These are phyloP conservation scores for Tineola bisselliella DNA, from an alignment of 2,888 invertebrate genomes.

Conservation along the genomic window DNA sequence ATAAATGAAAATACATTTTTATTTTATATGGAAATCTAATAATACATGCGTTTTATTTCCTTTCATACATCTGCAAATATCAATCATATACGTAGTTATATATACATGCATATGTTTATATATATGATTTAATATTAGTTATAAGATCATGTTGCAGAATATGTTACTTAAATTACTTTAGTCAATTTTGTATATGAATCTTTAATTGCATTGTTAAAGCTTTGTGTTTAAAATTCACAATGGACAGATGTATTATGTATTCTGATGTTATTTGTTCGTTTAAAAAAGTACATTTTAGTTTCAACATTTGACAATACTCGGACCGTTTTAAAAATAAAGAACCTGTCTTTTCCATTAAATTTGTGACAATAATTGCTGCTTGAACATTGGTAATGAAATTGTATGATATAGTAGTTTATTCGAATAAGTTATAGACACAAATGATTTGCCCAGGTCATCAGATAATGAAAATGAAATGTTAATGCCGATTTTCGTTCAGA, in stretches of 20 bases:
- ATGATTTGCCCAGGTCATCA: not conserved
- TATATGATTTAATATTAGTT: too few species aligned
- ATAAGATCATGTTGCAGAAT: too few species aligned
- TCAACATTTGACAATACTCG: not conserved
- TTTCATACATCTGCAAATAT: too few species aligned
- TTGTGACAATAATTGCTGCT: constrained; percentile 8
- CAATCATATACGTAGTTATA: too few species aligned
- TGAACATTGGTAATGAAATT: constrained; percentile 1
- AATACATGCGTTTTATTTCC: too few species aligned
- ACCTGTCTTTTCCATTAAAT: not conserved
- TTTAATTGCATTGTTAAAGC: not conserved
- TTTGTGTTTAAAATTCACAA: not conserved
- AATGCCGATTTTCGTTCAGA: constrained; percentile 5
- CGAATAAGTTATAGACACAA: constrained; percentile 2
- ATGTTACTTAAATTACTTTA: not conserved
- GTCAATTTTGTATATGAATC: not conserved
- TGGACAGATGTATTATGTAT: not conserved
- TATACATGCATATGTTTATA: too few species aligned
- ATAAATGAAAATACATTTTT: too few species aligned
- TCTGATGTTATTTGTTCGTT: not conserved
- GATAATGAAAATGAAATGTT: constrained; percentile 11
- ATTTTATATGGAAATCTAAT: too few species aligned
- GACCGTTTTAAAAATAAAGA: constrained; percentile 2
- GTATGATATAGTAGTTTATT: not conserved
- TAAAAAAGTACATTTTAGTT: not conserved